Percentiles rank a stretch among this genome's conserved stretches.
These are phyloP conservation scores for Hipparchia semele DNA, from an alignment of 2,888 invertebrate species.

Conservation along the genomic window DNA sequence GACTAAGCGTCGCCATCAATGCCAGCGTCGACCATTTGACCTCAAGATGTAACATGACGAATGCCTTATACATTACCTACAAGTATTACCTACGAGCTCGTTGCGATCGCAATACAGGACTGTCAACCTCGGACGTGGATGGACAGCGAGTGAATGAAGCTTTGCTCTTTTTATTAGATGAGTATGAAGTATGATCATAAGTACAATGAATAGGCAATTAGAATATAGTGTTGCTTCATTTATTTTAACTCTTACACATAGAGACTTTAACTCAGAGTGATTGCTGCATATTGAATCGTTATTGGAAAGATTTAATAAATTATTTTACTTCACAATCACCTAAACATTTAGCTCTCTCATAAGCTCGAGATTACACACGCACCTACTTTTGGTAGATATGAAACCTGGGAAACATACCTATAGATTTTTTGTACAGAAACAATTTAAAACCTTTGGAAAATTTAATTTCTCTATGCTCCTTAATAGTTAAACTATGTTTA, in stretches of 20 bases:
- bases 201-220: conserved; percentile 17
- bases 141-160: conserved; percentile 26
- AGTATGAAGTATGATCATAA: not conserved
- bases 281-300: not conserved
- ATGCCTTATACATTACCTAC: conserved; percentile 59
- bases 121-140: conserved; percentile 34
- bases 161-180: conserved; percentile 16
- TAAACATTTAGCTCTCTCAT: too few species aligned
- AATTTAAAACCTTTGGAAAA: too few species aligned
- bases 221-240: not conserved
- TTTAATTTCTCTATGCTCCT: too few species aligned
- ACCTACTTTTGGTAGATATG: too few species aligned
- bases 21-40: conserved; percentile 53
- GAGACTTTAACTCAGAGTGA: too few species aligned
- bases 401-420: too few species aligned
- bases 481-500: too few species aligned
- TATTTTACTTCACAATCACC: too few species aligned
- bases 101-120: conserved; percentile 36
- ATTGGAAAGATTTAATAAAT: not conserved
- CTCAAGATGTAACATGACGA: conserved; percentile 61
- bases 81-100: conserved; percentile 47
- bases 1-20: conserved; percentile 63
- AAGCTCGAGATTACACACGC: too few species aligned
- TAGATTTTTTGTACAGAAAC: too few species aligned
- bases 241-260: not conserved